Base-by-base conservation (phyloP, 1,140 invertebrate species). In the silkworm (Bombyx mori) region DNA sequence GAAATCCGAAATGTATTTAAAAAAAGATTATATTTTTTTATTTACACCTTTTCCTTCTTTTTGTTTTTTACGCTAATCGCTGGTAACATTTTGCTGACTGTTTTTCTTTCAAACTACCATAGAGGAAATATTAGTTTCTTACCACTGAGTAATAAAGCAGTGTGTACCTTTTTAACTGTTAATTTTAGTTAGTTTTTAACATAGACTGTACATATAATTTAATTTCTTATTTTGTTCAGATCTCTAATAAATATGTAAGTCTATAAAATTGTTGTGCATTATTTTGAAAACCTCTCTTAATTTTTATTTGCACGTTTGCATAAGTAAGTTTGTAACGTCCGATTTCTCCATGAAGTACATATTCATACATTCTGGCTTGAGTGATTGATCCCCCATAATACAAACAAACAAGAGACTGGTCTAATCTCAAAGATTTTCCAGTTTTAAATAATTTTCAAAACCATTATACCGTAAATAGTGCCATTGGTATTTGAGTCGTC, bases 161-260 rank as follows among this genome's bases (percentile, higher is more conserved):
- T 85, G 82, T 86, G 83, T 82, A 85, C 79, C 80, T 84, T 84
- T 82, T 86, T 81, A 83, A 84, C 80, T 70, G 83, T 66, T 83
- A 81, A 81, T 80, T 82, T 65, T 86, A 85, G 80, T 85, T 86
- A 82, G 75, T 80, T 84, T 51, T 83, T 85, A 85, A 87, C 82
- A 84, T 85, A 84, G 81, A 85, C 84, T 85, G 84, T 87, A 87
- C 81, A 87, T 87, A 87, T 87, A 87, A 79, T 87, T 87, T 82
- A 73, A 85, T 86, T 85, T 85, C 81, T 79, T 87, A 87, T 87
- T 86, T 85, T 87, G 84, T 87, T 87, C 84, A 87, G 84, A 87
- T 87, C 84, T 87, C 84, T 87, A 87, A 87, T 87, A 87, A 87
- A 87, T 81, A 85, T 82, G 79, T 87, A 87, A 87, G 84, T 87